A percentile compares a stretch with the other conserved stretches of the same genome.
Evolutionary conservation across 2,113 vertebrate species (phyloP).

Genomic region (Callospermophilus lateralis): DNA sequence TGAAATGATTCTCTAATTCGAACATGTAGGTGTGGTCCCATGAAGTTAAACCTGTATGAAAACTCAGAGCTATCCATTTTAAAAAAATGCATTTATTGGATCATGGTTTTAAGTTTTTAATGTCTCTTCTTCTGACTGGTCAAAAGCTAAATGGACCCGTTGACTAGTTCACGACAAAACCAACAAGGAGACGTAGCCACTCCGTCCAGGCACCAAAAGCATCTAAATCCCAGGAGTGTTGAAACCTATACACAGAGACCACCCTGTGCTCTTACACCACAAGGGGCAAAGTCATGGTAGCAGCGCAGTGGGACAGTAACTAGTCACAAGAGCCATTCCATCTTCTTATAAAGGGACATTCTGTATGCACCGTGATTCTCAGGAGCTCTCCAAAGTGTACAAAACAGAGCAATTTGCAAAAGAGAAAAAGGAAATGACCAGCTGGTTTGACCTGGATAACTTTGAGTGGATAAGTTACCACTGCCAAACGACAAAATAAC

Average conservation of each 20-base stretch:
- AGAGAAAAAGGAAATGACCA: not conserved
- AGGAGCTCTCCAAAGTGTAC: not conserved
- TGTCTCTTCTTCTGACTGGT: not conserved
- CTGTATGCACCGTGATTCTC: not conserved
- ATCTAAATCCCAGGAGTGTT: not conserved
- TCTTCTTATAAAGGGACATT: not conserved
- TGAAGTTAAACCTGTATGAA: not conserved
- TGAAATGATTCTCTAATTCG: not conserved
- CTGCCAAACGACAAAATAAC: not conserved
- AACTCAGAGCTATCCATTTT: not conserved
- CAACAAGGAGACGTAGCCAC: not conserved
- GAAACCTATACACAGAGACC: not conserved
- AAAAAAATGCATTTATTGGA: not conserved
- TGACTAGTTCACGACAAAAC: not conserved
- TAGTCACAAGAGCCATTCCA: not conserved
- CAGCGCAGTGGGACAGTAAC: not conserved
- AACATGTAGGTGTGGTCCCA: not conserved
- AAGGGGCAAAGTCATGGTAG: not conserved
- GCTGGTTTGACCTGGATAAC: not conserved
- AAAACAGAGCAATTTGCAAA: conserved; percentile 31
- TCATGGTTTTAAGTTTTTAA: not conserved
- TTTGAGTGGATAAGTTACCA: not conserved
- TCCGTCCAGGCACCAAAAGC: not conserved
- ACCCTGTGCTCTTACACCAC: not conserved
- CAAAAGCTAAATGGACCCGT: not conserved